A percentile compares a stretch with the other conserved stretches of the same genome.
Conservation (phyloP, 2,888 invertebrate genomes). For the Bibio marci region DNA sequence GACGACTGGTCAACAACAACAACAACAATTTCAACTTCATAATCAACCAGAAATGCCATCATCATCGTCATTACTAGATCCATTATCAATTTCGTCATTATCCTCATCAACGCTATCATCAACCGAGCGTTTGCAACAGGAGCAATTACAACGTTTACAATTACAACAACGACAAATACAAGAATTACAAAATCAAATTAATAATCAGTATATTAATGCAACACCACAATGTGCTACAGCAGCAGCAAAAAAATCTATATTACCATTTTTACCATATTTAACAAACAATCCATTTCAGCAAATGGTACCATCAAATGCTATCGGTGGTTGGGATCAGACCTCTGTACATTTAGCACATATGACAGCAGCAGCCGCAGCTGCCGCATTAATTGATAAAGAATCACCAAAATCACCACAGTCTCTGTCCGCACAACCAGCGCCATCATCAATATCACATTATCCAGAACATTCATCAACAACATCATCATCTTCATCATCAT, state of each 20-base stretch:
- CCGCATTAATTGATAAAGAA: constrained; percentile 18
- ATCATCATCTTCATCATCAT: not conserved
- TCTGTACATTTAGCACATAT: constrained; percentile 58
- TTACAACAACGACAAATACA: too few relatives aligned
- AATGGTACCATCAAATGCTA: constrained; percentile 24
- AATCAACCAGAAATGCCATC: too few relatives aligned
- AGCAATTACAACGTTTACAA: too few relatives aligned
- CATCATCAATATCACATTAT: not conserved
- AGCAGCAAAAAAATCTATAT: constrained; percentile 10
- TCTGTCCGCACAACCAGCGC: constrained; percentile 22
- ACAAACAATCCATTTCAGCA: too few relatives aligned
- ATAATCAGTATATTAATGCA: constrained; percentile 19
- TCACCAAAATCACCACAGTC: constrained; percentile 21
- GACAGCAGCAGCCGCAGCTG: constrained; percentile 30
- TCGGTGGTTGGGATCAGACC: constrained; percentile 41
- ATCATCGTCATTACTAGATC: too few relatives aligned
- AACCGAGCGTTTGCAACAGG: too few relatives aligned
- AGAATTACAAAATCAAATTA: constrained; percentile 23
- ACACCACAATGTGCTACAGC: constrained; percentile 3
- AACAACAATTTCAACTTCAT: too few relatives aligned
- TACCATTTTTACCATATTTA: constrained; percentile 21
- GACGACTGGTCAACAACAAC: too few relatives aligned
- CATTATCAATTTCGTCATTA: too few relatives aligned
- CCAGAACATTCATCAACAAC: not conserved
- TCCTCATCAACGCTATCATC: too few relatives aligned